Percentiles rank a stretch among this genome's conserved stretches.
Conservation (phyloP, 2,888 invertebrate genomes). For the Drosophila nr. perissopoda region DNA sequence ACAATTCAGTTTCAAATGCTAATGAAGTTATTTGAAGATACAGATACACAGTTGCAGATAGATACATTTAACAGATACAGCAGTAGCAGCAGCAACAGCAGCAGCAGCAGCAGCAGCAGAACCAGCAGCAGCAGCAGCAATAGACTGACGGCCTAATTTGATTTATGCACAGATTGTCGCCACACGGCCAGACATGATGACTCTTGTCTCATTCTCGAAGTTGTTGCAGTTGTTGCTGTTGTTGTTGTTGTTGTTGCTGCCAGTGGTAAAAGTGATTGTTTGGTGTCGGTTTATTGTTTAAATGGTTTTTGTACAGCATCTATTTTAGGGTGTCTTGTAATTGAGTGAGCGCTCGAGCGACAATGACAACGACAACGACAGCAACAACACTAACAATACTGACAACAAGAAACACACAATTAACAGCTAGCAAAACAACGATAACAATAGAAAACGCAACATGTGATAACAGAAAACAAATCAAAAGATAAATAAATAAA, state of each 20-base stretch:
- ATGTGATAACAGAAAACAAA: constrained; percentile 38
- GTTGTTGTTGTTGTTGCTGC: not conserved
- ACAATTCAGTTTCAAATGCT: constrained; percentile 23
- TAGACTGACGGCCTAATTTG: constrained; percentile 60
- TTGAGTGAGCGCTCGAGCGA: constrained; percentile 17
- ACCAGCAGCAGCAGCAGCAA: not conserved
- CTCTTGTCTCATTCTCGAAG: constrained; percentile 31
- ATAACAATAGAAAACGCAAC: constrained; percentile 17
- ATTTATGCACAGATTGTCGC: constrained; percentile 54
- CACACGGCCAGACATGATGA: constrained; percentile 39
- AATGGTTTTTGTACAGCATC: constrained; percentile 18
- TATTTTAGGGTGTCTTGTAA: constrained; percentile 21
- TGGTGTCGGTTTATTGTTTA: constrained; percentile 37
- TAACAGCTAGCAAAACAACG: constrained; percentile 33
- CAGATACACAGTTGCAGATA: constrained; percentile 6
- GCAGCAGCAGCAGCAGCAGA: not conserved
- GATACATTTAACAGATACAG: constrained; percentile 13
- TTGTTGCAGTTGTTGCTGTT: constrained; percentile 4
- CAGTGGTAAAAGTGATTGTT: constrained; percentile 31
- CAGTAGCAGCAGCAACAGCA: not conserved
- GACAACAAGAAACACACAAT: not conserved
- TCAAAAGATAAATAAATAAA: constrained; percentile 15
- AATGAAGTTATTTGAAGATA: constrained; percentile 44
- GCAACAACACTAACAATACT: constrained; percentile 14
- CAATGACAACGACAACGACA: constrained; percentile 8